Evolutionary conservation across 2,888 invertebrate species (phyloP), one percentile per base, ranked within the genome.

Genomic region (Rhingia rostrata): DNA sequence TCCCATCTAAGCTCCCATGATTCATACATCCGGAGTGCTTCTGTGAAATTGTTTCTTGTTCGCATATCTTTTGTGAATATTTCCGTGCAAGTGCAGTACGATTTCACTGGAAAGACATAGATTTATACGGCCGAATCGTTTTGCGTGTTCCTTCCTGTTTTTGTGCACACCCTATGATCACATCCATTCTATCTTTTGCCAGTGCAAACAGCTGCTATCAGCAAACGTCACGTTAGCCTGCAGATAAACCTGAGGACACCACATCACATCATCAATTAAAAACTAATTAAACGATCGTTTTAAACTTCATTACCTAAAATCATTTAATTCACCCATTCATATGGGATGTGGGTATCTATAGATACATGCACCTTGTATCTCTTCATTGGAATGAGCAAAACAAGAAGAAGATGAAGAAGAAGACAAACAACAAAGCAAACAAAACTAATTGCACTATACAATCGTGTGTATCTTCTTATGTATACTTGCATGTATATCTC

Each of bases 371-470:
- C 32, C 56, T 60, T 39, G 35, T 32, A 53, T 67, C 58, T 70
- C 45, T 53, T 12, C 30, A 60, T 64, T 79, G 49, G 56, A 72
- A 64, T 61, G 41, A 22, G 7, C 30, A 7, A 49, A 49, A 41
- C 30, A 22, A 49, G 30, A 12, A 47, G 6, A 9, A 22, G 30
- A 79, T 66, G 67, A 45, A 67, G 43, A 45, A 56, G 22, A 56
- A 64, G n/a, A 47, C 35, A 70, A 51, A 37, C 58, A 75, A 66
- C 43, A 51, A 61, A 33, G 47, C 37, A 45, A 67, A 72, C 60
- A 79, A 69, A 77, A 82, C 77, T 66, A 72, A 70, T 82, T 70
- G 56, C 47, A 74, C 33, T 51, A 30, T 66, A 47, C 47, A 53
- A 22, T 22, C 53, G 41, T 53, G 43, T 78, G 45, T 67, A 45